Base-by-base conservation (phyloP, 2,888 invertebrate genomes). In the Ommatoiulus sabulosus region DNA sequence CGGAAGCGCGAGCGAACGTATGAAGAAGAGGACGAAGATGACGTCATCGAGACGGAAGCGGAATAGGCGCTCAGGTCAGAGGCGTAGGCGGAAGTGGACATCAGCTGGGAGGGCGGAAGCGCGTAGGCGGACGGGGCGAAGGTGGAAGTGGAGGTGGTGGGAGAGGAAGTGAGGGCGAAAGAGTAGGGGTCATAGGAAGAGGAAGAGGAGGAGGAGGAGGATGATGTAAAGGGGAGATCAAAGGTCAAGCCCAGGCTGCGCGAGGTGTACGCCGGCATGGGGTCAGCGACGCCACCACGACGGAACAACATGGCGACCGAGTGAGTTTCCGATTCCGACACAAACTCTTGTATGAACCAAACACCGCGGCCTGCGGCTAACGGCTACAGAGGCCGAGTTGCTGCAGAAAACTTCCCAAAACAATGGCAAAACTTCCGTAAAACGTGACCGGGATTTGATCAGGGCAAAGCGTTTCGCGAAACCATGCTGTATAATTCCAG, bases 221-320 rank as follows among this genome's bases (percentile, higher is more conserved):
- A 85, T 7, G 48, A 48, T 48, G 48, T 10, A 48, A 12, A 48
- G 17, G 88, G 85, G 24, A 63, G 85, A 15, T 48, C 43, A 10
- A 46, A 44, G 44, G 85, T 52, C 52, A 57, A n/a, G 20, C 87
- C 87, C 20, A 87, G 52, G 87, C 48, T 87, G 17, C 87, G 87
- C 20, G 87, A 52, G n/a, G 87, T 48, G 43, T 20, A 87, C 52
- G 48, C 48, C 10, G 87, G 85, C 44, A 46, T 46, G 52, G 87
- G 48, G 48, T 87, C 87, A 8, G 57, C 46, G 35, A 44, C 3
- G n/a, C 44, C 44, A 24, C 44, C n/a, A 5, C 86, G 5, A 7
- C 87, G 46, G 52, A 87, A 57, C 46, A 85, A 85, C 85, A 85
- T 85, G 85, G n/a, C 46, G 85, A 10, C 85, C 12, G 46, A n/a